Base-by-base conservation (phyloP, 2,113 vertebrate species). In the Colistium nudipinnis region DNA sequence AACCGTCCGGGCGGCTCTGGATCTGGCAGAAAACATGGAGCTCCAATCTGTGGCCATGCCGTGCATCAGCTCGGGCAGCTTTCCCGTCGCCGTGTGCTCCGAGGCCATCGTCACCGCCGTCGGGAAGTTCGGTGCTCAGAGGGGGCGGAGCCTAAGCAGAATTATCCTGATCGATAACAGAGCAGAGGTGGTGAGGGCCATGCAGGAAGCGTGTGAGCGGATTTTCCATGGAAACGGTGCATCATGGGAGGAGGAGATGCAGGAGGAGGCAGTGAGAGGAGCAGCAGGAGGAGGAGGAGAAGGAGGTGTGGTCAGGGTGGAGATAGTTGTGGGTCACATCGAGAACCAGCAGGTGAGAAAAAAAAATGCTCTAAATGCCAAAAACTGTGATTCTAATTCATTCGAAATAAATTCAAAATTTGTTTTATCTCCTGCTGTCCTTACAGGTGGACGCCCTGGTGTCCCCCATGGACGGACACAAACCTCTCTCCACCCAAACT, bases 1-100 rank as follows among this genome's bases (percentile, higher is more conserved):
- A 33, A 36, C 77, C 1, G 72, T 82, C 2, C 7, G 2, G 24
- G 48, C 52, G 5, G 70, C 79, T 57, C 36, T 92, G 45, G 6
- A 85, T 12, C 28, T 84, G 33, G 74, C 89, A 27, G 86, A 90
- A 44, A 14, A 0, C 0, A 61, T 25, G 70, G 59, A 68, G 19
- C 57, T 82, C 0, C 35, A 7, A 28, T 88, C 89, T 0, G 67
- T 92, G 27, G 90, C 90, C n/a, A 62, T 92, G 6, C 91, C 91
- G 1, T 91, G 87, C 24, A 84, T 91, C 71, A 90, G 88, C 78
- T 87, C 88, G 0, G 89, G 90, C 0, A 0, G 80, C 6, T 92
- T 92, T 17, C 77, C 87, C 10, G 1, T 89, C 13, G 8, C 10
- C 9, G 45, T 88, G 12, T 91, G 90, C 13, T 36, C 84, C 1